Evolutionary conservation across 2,797 vertebrate genomes (phyloP).

Genomic region (Acropternis orthonyx): DNA sequence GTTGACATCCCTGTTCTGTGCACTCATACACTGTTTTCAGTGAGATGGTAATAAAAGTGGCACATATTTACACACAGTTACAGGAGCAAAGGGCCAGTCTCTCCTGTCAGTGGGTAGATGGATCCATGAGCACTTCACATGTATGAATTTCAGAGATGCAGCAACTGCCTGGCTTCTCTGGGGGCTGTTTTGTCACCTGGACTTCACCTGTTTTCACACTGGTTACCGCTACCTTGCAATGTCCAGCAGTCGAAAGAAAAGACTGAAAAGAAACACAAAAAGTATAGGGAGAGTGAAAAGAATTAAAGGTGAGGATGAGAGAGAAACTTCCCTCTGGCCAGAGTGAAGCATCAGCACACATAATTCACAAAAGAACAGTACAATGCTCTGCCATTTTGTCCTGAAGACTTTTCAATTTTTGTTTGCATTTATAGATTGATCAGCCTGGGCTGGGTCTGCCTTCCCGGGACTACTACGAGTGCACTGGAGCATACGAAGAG

Average conservation of each 20-base stretch:
- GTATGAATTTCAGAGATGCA: not conserved
- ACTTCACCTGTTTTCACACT: not conserved
- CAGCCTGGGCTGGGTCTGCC: slow-evolving; percentile 90
- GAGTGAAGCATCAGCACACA: not conserved
- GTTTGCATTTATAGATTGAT: slow-evolving; percentile 82
- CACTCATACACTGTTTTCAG: not conserved
- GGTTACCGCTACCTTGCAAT: not conserved
- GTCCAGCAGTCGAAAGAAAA: not conserved
- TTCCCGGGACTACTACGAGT: slow-evolving; percentile 91
- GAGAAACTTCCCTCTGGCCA: not conserved
- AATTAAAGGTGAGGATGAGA: not conserved
- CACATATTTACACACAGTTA: not conserved
- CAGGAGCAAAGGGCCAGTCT: not conserved
- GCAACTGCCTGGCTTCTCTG: not conserved
- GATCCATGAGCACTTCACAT: fast-evolving
- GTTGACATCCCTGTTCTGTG: not conserved
- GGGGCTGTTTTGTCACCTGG: not conserved
- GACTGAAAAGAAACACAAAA: not conserved
- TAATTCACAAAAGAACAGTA: not conserved
- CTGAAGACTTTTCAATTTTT: not conserved
- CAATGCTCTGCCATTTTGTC: not conserved
- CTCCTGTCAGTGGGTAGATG: not conserved
- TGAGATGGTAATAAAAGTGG: not conserved
- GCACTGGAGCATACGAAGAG: slow-evolving; percentile 87
- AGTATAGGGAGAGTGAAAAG: not conserved